Evolutionary conservation across 2,113 vertebrate species (phyloP).

Genomic region (Petrocephalus zakoni): DNA sequence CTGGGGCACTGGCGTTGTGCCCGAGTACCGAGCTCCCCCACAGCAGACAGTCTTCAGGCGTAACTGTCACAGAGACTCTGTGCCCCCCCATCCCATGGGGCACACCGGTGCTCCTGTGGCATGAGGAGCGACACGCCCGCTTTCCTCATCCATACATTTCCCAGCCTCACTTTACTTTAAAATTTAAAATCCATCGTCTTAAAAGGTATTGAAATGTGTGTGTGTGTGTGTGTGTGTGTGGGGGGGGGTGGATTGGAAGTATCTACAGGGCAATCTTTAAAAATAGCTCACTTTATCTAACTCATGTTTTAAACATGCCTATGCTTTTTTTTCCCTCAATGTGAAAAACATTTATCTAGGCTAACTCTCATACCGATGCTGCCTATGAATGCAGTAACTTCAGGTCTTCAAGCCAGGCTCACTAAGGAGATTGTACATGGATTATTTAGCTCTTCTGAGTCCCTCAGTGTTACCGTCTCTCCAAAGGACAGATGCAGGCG

Average conservation of each 20-base stretch:
- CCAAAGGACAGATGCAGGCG: not conserved
- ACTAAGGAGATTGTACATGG: not conserved
- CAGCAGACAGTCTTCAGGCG: not conserved
- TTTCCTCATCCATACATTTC: not conserved
- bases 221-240: too few relatives aligned
- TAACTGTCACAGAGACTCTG: not conserved
- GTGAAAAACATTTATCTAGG: slow-evolving; percentile 1
- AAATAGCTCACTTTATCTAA: not conserved
- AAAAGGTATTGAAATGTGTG: not conserved
- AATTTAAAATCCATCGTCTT: not conserved
- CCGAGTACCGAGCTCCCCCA: not conserved
- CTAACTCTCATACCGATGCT: not conserved
- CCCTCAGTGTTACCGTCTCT: not conserved
- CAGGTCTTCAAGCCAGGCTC: not conserved
- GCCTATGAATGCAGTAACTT: not conserved
- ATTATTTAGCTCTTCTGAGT: not conserved
- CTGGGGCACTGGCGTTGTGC: not conserved
- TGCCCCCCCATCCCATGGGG: not conserved
- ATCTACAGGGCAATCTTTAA: not conserved
- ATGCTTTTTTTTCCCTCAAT: not conserved
- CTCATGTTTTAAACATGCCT: slow-evolving; percentile 10
- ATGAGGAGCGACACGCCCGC: not conserved
- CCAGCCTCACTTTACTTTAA: not conserved
- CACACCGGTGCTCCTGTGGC: not conserved
- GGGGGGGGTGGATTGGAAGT: not conserved